These are phyloP conservation scores for Pelvicachromis taeniatus DNA, from an alignment of 2,113 vertebrate species.

Conservation along the genomic window DNA sequence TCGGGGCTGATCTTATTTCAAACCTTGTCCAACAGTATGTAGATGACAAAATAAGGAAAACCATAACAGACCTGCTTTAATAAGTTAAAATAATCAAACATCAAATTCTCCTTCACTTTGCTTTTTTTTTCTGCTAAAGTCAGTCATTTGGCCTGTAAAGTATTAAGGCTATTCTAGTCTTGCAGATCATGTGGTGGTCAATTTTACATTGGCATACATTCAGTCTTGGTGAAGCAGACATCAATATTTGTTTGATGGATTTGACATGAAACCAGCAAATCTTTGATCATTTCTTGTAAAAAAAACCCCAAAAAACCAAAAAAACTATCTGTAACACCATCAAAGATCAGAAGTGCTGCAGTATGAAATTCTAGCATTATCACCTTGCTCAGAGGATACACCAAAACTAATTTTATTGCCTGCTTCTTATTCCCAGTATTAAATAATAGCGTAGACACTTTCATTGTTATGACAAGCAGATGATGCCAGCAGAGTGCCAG, in stretches of 20 bases:
- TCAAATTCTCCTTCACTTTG: background rate
- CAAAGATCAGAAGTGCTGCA: background rate
- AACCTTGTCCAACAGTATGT: background rate
- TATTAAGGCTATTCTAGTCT: background rate
- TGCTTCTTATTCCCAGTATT: background rate
- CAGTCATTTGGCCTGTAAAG: background rate
- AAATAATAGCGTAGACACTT: background rate
- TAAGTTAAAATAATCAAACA: background rate
- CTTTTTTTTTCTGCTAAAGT: background rate
- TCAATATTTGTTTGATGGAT: background rate
- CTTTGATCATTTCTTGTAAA: background rate
- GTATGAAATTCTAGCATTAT: background rate
- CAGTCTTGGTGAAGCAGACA: background rate
- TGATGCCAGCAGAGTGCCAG: background rate
- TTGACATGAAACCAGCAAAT: background rate
- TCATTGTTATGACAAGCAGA: background rate
- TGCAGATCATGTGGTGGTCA: background rate
- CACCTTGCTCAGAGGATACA: background rate
- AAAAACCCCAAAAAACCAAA: no score
- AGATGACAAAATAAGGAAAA: background rate
- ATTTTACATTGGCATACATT: accelerated
- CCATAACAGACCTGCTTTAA: background rate
- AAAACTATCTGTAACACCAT: no score
- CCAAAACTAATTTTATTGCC: background rate
- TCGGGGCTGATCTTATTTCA: background rate